Percentiles rank a stretch among this genome's conserved stretches.
Evolutionary conservation across 2,797 vertebrate genomes (phyloP).

Genomic region (Xenops minutus): DNA sequence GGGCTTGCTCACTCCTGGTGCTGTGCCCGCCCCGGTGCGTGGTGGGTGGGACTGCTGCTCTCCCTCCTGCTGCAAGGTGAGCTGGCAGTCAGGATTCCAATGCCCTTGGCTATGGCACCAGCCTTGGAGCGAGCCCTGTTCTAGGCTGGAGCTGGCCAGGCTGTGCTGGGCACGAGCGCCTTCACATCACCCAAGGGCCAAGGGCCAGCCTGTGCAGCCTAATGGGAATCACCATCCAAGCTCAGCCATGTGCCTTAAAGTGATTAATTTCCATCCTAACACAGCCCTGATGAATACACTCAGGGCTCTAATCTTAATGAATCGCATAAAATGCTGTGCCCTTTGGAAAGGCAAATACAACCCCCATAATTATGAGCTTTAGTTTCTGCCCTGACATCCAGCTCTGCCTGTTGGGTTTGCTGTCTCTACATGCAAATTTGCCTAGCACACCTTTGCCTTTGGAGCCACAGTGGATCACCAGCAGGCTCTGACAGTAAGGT

Average conservation of each 20-base stretch:
- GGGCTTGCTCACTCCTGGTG: background rate
- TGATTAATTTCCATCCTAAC: slow-evolving; percentile 21
- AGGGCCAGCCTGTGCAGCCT: background rate
- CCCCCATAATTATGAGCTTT: background rate
- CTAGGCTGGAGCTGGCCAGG: background rate
- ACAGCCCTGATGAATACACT: background rate
- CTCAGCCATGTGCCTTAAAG: background rate
- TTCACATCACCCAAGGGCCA: background rate
- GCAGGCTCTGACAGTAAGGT: background rate
- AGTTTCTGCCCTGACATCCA: background rate
- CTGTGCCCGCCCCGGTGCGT: background rate
- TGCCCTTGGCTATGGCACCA: fast-evolving
- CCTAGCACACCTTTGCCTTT: background rate
- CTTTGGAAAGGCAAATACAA: slow-evolving; percentile 42
- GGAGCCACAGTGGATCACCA: background rate
- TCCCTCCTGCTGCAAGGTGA: background rate
- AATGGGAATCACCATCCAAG: background rate
- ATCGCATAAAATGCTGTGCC: background rate
- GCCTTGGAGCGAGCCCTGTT: background rate
- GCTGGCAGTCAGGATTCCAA: background rate
- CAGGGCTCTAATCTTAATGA: slow-evolving; percentile 21
- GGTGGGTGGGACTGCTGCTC: fast-evolving
- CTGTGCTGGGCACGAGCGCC: background rate
- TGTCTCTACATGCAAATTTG: background rate
- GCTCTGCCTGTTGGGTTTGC: background rate